Evolutionary conservation across 2,113 vertebrate species (phyloP).

Genomic region (Peromyscus leucopus): DNA sequence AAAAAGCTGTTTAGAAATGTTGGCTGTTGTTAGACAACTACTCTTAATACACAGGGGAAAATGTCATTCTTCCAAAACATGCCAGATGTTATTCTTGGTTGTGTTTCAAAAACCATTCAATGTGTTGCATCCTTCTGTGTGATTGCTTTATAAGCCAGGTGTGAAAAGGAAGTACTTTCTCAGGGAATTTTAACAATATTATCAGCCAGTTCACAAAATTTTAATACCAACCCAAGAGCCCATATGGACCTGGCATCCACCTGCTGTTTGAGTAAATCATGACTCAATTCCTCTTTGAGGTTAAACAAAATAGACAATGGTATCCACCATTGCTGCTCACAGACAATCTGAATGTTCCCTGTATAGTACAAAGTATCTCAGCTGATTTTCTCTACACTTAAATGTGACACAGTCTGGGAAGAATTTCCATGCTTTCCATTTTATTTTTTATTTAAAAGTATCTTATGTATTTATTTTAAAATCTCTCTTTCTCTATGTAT

Average conservation of each 20-base stretch:
- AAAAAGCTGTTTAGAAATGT: constrained; percentile 59
- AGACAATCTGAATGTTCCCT: background rate
- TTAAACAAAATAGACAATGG: constrained; percentile 65
- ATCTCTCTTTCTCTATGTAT: background rate
- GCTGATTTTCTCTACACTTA: background rate
- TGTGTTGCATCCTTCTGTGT: background rate
- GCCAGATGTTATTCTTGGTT: constrained; percentile 68
- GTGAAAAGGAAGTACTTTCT: constrained; percentile 37
- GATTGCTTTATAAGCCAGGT: constrained; percentile 66
- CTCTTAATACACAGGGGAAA: constrained; percentile 24
- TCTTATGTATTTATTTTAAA: background rate
- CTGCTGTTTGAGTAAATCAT: constrained; percentile 60
- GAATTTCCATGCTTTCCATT: background rate
- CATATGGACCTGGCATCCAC: constrained; percentile 6
- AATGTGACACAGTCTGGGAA: constrained; percentile 28
- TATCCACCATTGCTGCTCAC: constrained; percentile 20
- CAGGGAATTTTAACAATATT: constrained; percentile 18
- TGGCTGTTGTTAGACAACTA: constrained; percentile 29
- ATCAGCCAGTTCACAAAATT: constrained; percentile 21
- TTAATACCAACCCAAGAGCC: constrained; percentile 39
- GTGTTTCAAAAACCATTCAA: constrained; percentile 59
- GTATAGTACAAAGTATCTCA: background rate
- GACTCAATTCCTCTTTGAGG: constrained; percentile 54
- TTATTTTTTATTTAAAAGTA: background rate
- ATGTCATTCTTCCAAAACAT: constrained; percentile 55